Conservation (phyloP, 2,797 vertebrate species). For the Amblyopsis hoosieri region DNA sequence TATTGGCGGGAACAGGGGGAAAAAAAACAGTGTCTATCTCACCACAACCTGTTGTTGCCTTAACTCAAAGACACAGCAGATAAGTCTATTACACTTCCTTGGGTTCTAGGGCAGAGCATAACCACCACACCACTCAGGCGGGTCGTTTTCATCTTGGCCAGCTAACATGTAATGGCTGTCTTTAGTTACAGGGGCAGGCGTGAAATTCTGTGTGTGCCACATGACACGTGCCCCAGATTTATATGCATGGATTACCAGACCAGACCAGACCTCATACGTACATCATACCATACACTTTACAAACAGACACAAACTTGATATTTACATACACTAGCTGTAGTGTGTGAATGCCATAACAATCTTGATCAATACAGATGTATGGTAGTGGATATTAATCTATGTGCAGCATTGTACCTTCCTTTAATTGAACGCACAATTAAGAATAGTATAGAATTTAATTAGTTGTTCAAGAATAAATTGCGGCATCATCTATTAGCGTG, state of each 20-base stretch:
- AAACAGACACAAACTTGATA: constrained; percentile 32
- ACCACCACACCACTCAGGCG: constrained; percentile 12
- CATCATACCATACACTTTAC: constrained; percentile 11
- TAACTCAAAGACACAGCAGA: constrained; percentile 28
- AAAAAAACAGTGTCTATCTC: not conserved
- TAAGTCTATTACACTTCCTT: constrained; percentile 27
- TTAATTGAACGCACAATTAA: not conserved
- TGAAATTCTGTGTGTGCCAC: constrained; percentile 45
- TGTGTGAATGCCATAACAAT: not conserved
- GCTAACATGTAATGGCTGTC: constrained; percentile 30
- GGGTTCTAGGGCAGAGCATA: constrained; percentile 37
- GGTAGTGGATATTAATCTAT: constrained; percentile 1
- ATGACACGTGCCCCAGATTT: constrained; percentile 47
- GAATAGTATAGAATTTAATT: not conserved
- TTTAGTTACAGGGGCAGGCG: constrained; percentile 53
- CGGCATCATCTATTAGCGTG: not conserved
- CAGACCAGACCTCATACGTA: constrained; percentile 5
- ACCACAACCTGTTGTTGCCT: constrained; percentile 24
- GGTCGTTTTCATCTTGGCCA: constrained; percentile 38
- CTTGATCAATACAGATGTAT: not conserved
- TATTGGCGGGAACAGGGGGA: constrained; percentile 11
- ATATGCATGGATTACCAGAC: constrained; percentile 55
- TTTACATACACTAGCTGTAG: no score
- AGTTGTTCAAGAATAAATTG: no score
- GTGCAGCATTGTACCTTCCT: not conserved